phyloP scores from a whole-genome alignment of 2,797 vertebrate genomes.

The Darevskia mixta region DNA sequence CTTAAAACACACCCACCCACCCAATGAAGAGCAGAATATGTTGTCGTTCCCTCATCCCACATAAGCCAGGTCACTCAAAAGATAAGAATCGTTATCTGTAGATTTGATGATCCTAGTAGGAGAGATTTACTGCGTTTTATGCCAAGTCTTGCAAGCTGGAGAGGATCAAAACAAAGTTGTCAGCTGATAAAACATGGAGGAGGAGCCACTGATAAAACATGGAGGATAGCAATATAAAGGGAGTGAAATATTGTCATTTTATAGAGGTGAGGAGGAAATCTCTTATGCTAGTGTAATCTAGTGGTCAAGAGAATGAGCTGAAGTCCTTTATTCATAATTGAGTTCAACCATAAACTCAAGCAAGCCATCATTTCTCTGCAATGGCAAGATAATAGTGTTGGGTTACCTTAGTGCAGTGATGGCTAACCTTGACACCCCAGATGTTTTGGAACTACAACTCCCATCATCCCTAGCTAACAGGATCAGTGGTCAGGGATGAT shows the following conservation, averaged over 20 bases:
- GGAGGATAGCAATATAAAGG: neutral
- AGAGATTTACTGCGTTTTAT: conserved; percentile 10
- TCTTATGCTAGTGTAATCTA: neutral
- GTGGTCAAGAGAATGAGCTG: neutral
- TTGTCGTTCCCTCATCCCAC: neutral
- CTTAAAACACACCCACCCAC: conserved; percentile 23
- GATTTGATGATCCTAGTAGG: neutral
- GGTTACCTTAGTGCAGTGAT: neutral
- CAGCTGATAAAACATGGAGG: neutral
- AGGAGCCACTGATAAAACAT: neutral
- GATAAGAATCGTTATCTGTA: neutral
- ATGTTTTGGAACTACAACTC: too few species aligned
- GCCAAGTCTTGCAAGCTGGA: neutral
- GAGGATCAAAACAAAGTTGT: conserved; percentile 6
- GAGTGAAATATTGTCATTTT: neutral
- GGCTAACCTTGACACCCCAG: too few species aligned
- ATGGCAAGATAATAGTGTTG: neutral
- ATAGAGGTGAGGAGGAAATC: neutral
- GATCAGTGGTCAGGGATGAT: too few species aligned
- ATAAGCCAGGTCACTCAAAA: conserved; percentile 7
- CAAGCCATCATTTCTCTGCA: neutral
- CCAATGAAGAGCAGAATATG: neutral
- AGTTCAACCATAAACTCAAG: neutral
- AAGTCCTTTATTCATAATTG: neutral
- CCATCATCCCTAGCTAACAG: too few species aligned